Conservation (phyloP, 2,797 vertebrate species). For the Rhinogobio ventralis region DNA sequence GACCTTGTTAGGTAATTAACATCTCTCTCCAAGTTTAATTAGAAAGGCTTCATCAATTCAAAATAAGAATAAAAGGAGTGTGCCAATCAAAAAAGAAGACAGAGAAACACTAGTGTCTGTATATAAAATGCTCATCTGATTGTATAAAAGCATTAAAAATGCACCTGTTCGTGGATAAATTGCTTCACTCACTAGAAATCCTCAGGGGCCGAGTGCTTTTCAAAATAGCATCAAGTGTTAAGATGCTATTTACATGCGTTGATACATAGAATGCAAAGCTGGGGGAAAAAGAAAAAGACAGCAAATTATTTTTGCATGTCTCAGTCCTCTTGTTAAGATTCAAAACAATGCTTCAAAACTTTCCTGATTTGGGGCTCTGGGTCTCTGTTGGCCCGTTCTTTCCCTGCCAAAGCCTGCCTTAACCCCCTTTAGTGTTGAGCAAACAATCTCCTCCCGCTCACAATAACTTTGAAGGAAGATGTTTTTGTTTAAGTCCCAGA, state of each 20-base stretch:
- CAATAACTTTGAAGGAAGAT: constrained; percentile 60
- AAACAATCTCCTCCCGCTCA: constrained; percentile 65
- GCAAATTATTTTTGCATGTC: constrained; percentile 79
- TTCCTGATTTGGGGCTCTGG: constrained; percentile 77
- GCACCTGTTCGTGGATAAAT: constrained; percentile 83
- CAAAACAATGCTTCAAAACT: constrained; percentile 82
- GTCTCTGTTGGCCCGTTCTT: constrained; percentile 80
- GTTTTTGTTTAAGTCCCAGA: constrained; percentile 75
- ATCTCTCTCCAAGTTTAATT: constrained; percentile 86
- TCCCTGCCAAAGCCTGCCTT: constrained; percentile 80
- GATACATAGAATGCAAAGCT: constrained; percentile 66
- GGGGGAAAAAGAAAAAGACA: constrained; percentile 56
- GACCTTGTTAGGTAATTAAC: constrained; percentile 88
- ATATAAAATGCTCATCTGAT: constrained; percentile 81
- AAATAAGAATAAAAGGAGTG: constrained; percentile 82
- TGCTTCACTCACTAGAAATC: constrained; percentile 80
- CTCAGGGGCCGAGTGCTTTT: constrained; percentile 77
- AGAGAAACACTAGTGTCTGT: constrained; percentile 58
- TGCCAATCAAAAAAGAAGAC: constrained; percentile 72
- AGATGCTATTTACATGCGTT: constrained; percentile 82
- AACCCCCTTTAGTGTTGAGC: constrained; percentile 79
- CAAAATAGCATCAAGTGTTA: constrained; percentile 83
- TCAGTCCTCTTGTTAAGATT: constrained; percentile 81
- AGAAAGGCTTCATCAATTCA: constrained; percentile 85
- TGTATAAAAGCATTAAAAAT: constrained; percentile 85